Conservation (phyloP, 2,797 vertebrate species). For the Crocodylus rhombifer region DNA sequence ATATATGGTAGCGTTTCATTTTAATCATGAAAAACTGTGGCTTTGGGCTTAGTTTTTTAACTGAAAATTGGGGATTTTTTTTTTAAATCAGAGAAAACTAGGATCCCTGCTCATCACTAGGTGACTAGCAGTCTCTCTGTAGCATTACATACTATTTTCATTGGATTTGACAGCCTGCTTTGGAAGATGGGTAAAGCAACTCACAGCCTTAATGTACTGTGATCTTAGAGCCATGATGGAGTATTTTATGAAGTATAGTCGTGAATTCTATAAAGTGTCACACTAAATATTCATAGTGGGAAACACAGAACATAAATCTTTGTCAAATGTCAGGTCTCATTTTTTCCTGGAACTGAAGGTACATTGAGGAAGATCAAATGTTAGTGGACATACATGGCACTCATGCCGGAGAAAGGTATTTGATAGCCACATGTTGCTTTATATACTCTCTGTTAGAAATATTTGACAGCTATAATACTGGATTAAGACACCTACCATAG, state of each 20-base stretch:
- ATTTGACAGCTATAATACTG: background rate
- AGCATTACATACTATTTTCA: background rate
- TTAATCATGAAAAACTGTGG: no score
- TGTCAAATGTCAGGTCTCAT: background rate
- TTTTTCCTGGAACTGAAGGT: background rate
- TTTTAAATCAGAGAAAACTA: no score
- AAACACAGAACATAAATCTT: background rate
- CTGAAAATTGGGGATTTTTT: no score
- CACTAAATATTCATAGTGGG: background rate
- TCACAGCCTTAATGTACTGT: background rate
- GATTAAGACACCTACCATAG: background rate
- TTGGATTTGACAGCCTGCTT: background rate
- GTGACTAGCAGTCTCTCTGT: background rate
- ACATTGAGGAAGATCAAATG: background rate
- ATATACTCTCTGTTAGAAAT: background rate
- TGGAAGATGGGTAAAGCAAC: background rate
- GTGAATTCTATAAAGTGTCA: background rate
- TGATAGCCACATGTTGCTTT: background rate
- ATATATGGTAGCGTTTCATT: no score
- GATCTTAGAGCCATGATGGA: background rate
- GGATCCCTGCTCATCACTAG: no score
- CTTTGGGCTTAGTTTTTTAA: no score
- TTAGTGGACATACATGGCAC: background rate
- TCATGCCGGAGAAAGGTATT: background rate
- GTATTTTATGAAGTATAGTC: background rate